A percentile compares a stretch with the other conserved stretches of the same genome.
phyloP scores from a whole-genome alignment of 2,888 invertebrate species.

The Hybos culiciformis region DNA sequence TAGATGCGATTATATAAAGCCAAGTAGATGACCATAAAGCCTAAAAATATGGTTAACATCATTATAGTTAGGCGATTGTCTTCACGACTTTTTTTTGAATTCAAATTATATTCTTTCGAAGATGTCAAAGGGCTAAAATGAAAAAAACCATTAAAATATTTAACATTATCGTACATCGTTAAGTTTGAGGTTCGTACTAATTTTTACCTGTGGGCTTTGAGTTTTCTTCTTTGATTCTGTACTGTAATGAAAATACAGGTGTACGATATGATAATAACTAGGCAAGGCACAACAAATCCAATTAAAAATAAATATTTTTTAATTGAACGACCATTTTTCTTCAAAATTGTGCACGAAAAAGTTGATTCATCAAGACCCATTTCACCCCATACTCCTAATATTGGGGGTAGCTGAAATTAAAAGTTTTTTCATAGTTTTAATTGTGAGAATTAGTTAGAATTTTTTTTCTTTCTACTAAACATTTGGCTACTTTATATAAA shows the following conservation, averaged over 20 bases:
- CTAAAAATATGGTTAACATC: slow-evolving; percentile 77
- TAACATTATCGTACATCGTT: not conserved
- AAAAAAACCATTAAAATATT: no score
- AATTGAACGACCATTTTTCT: slow-evolving; percentile 62
- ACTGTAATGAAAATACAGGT: slow-evolving; percentile 75
- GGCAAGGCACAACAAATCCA: slow-evolving; percentile 70
- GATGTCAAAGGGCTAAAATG: slow-evolving; percentile 25
- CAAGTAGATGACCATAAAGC: slow-evolving; percentile 63
- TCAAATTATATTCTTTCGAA: slow-evolving; percentile 21
- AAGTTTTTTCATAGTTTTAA: no score
- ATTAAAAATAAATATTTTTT: slow-evolving; percentile 73
- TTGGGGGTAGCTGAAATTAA: slow-evolving; percentile 62
- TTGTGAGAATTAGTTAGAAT: no score
- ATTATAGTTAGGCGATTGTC: slow-evolving; percentile 69
- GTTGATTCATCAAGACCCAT: slow-evolving; percentile 65
- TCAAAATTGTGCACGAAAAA: slow-evolving; percentile 79
- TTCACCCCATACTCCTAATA: slow-evolving; percentile 71
- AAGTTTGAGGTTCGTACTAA: slow-evolving; percentile 33
- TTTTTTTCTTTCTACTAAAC: no score
- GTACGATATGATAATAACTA: slow-evolving; percentile 74
- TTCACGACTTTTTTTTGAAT: slow-evolving; percentile 41
- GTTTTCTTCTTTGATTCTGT: slow-evolving; percentile 53
- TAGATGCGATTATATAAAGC: slow-evolving; percentile 69
- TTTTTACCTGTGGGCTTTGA: slow-evolving; percentile 56
- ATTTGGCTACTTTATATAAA: no score